Conservation (phyloP, 2,797 vertebrate genomes). For the Nyctibius grandis region DNA sequence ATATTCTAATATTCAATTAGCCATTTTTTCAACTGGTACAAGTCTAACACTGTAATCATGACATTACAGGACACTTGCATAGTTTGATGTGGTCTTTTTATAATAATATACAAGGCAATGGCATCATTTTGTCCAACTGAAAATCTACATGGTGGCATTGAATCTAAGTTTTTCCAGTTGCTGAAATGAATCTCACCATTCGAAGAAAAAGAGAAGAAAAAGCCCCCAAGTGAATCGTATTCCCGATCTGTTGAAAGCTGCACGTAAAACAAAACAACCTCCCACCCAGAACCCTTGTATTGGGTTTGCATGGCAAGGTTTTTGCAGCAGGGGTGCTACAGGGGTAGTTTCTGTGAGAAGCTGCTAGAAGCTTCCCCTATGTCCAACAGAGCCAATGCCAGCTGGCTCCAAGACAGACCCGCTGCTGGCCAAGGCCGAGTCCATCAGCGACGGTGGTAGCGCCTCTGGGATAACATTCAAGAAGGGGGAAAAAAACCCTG, state of each 20-base stretch:
- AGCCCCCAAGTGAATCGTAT: not conserved
- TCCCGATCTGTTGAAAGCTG: not conserved
- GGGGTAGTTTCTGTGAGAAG: too few species aligned
- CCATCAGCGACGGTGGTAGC: too few species aligned
- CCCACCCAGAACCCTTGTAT: not conserved
- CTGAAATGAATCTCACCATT: not conserved
- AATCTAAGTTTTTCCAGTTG: constrained; percentile 35
- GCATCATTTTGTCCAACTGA: constrained; percentile 51
- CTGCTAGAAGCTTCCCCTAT: too few species aligned
- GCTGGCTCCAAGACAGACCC: too few species aligned
- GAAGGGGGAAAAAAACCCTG: too few species aligned
- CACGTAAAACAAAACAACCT: not conserved
- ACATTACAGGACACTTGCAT: constrained; percentile 37
- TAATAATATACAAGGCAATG: constrained; percentile 45
- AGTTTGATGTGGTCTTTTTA: constrained; percentile 56
- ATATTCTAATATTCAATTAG: constrained; percentile 64
- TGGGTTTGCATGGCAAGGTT: too few species aligned
- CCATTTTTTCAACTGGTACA: constrained; percentile 25
- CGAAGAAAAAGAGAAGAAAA: not conserved
- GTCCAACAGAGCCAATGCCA: too few species aligned
- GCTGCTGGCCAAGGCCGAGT: too few species aligned
- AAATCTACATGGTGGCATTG: not conserved
- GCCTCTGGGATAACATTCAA: too few species aligned
- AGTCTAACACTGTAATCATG: constrained; percentile 36
- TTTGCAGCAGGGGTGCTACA: too few species aligned